These are phyloP conservation scores for Sphenopsis melanotis DNA, from an alignment of 2,797 vertebrate genomes.

Conservation along the genomic window DNA sequence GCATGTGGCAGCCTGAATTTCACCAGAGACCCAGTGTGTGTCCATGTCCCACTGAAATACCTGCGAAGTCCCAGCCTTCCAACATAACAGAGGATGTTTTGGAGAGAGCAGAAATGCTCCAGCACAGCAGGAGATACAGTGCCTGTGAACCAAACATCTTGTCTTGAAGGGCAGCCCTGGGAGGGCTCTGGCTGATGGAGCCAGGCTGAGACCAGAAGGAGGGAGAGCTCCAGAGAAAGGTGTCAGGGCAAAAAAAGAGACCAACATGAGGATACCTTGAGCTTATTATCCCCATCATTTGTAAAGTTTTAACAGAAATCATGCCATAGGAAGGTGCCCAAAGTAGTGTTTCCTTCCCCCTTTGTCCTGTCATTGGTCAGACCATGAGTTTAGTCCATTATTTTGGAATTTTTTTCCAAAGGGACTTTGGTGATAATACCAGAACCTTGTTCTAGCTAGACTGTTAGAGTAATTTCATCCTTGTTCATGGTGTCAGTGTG, in stretches of 20 bases:
- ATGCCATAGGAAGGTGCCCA: background rate
- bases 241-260: background rate
- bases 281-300: background rate
- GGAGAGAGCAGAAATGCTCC: background rate
- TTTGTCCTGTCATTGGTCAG: background rate
- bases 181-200: background rate
- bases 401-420: background rate
- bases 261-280: background rate
- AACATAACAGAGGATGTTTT: background rate
- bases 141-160: background rate
- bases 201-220: background rate
- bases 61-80: background rate
- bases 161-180: background rate
- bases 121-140: rapidly evolving
- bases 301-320: background rate
- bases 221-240: background rate
- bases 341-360: background rate
- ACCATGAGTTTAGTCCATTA: background rate
- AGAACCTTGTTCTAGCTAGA: background rate
- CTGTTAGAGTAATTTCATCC: background rate
- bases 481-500: background rate
- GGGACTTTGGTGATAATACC: background rate
- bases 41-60: background rate
- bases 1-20: background rate
- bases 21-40: rapidly evolving